Conservation (phyloP, 37 sponge, comb jelly and placozoan species). For the Diacarnus erythraeanus region DNA sequence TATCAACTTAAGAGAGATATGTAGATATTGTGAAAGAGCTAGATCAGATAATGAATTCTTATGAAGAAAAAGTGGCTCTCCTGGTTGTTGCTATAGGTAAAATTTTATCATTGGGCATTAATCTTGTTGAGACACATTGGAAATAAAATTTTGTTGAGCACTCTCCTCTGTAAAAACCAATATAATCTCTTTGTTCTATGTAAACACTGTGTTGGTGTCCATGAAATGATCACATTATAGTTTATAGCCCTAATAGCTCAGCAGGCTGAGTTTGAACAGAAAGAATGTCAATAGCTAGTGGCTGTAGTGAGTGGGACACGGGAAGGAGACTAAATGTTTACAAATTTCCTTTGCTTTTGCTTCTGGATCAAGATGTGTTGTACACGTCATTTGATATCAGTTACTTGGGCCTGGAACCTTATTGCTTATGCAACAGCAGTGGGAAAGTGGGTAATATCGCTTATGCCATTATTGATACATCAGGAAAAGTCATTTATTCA, state of each 20-base stretch:
- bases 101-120: not conserved
- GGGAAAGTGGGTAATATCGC: slow-evolving; percentile 8
- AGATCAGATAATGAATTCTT: slow-evolving; percentile 1
- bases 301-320: slow-evolving; percentile 22
- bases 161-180: not conserved
- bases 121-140: slow-evolving; percentile 28
- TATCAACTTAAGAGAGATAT: slow-evolving; percentile 30
- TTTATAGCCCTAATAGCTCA: slow-evolving; percentile 12
- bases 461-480: slow-evolving; percentile 31
- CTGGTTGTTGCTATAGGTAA: not conserved
- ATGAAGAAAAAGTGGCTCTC: slow-evolving; percentile 9
- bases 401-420: slow-evolving; percentile 37
- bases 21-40: not conserved
- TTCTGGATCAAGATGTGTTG: slow-evolving; percentile 28
- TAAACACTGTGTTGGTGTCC: slow-evolving; percentile 62
- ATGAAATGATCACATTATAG: slow-evolving; percentile 51
- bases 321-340: slow-evolving; percentile 20
- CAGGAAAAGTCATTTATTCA: slow-evolving; percentile 35
- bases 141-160: not conserved
- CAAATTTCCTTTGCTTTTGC: slow-evolving; percentile 10
- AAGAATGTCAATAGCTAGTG: slow-evolving; percentile 28
- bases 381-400: slow-evolving; percentile 53
- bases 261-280: slow-evolving; percentile 7
- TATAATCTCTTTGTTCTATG: slow-evolving; percentile 50
- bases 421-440: slow-evolving; percentile 48